Evolutionary conservation across 2,888 invertebrate species (phyloP).

Genomic region (Thalpophila matura): DNA sequence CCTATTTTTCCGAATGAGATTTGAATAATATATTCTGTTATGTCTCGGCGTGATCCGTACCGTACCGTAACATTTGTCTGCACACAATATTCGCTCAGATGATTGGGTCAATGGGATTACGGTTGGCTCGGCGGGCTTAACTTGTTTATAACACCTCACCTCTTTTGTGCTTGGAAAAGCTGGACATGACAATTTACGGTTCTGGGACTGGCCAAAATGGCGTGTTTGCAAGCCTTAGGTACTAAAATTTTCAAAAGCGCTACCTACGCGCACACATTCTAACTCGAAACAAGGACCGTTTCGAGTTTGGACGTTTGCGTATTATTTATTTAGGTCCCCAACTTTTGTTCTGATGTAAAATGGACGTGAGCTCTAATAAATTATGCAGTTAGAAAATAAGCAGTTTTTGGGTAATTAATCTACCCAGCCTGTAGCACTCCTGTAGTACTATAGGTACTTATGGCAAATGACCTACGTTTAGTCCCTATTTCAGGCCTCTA

Average conservation of each 20-base stretch:
- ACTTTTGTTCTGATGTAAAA: slow-evolving; percentile 31
- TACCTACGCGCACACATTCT: slow-evolving; percentile 13
- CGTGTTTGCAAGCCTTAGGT: slow-evolving; percentile 9
- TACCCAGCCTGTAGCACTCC: neutral
- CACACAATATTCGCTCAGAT: slow-evolving; percentile 40
- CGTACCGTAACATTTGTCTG: slow-evolving; percentile 19
- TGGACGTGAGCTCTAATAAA: slow-evolving; percentile 26
- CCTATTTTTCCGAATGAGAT: slow-evolving; percentile 31
- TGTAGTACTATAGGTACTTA: too few species aligned
- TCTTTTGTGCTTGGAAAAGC: slow-evolving; percentile 17
- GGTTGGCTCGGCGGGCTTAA: slow-evolving; percentile 19
- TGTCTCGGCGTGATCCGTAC: slow-evolving; percentile 19
- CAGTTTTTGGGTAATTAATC: neutral
- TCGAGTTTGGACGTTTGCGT: too few species aligned
- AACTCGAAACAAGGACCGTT: slow-evolving; percentile 16
- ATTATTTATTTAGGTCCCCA: slow-evolving; percentile 41
- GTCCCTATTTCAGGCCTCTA: neutral
- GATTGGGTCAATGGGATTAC: slow-evolving; percentile 46
- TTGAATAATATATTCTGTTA: slow-evolving; percentile 44
- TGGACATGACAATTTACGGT: slow-evolving; percentile 20
- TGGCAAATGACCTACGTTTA: neutral
- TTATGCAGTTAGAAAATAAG: slow-evolving; percentile 21
- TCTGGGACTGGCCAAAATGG: slow-evolving; percentile 10
- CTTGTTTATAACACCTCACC: slow-evolving; percentile 42
- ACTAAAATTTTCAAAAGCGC: slow-evolving; percentile 15